Percentiles rank a stretch among this genome's conserved stretches.
Conservation (phyloP, 2,113 vertebrate genomes). For the Pavo muticus region DNA sequence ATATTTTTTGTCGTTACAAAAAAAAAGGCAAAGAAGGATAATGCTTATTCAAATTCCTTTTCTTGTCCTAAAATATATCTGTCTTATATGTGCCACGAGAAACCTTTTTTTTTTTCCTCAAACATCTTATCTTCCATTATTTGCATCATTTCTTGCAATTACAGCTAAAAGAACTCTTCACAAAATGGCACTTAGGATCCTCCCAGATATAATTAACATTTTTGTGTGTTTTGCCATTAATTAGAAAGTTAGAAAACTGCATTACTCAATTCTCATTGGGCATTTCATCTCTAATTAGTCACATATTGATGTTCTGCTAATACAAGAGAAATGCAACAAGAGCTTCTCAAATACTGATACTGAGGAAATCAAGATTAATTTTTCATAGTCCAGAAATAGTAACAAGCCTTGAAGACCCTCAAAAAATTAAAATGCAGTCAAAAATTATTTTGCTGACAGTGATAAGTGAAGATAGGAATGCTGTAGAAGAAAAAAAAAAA, state of each 20-base stretch:
- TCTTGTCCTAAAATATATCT: neutral
- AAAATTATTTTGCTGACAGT: neutral
- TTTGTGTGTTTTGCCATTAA: constrained; percentile 65
- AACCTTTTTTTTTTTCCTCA: constrained; percentile 15
- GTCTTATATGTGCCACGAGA: neutral
- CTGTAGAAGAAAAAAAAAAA: neutral
- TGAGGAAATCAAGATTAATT: neutral
- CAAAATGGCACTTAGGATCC: constrained; percentile 33
- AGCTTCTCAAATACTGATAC: neutral
- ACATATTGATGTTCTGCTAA: constrained; percentile 41
- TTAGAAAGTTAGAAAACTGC: constrained; percentile 66
- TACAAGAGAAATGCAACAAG: neutral
- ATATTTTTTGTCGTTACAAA: neutral
- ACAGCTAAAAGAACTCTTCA: constrained; percentile 51
- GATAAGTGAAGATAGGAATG: neutral
- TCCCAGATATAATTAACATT: constrained; percentile 64
- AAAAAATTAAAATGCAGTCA: neutral
- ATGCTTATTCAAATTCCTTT: constrained; percentile 12
- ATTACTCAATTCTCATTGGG: constrained; percentile 46
- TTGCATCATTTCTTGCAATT: constrained; percentile 43
- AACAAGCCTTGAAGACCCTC: neutral
- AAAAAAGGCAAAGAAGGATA: neutral
- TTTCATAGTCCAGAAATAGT: neutral
- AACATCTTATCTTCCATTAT: constrained; percentile 5
- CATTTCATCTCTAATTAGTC: constrained; percentile 65